Base-by-base conservation (phyloP, 1,140 invertebrate genomes). In the Prorops nasuta region DNA sequence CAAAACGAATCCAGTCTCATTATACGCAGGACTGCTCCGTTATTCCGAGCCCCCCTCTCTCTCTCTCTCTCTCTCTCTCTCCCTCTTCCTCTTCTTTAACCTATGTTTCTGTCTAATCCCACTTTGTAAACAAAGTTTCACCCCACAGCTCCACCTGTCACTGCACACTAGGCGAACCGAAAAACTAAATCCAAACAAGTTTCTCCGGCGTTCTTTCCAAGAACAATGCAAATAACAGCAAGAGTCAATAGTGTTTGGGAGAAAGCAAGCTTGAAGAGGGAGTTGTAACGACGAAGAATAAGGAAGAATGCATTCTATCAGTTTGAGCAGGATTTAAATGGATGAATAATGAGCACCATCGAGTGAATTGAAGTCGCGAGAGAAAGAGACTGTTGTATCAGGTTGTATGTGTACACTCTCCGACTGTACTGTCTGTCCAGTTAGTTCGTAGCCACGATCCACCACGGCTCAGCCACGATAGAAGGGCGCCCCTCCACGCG, bases 371-470 rank as follows among this genome's bases (percentile, higher is more conserved):
- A 58, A 49, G 53, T 69, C 65, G 49, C 51, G 52, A 63, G 63
- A 65, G 67, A 72, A 69, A 72, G 67, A 71, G 65, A 74, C 71
- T 73, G 66, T 56, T 56, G 51, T 59, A 52, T 53, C 40, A 56
- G 60, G 63, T 60, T 61, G 60, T 56, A 63, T 74, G n/a, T n/a
- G n/a, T n/a, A n/a, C n/a, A n/a, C n/a, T n/a, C n/a, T n/a, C n/a
- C n/a, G n/a, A n/a, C n/a, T n/a, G n/a, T n/a, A n/a, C n/a, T n/a
- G n/a, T n/a, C n/a, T n/a, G 71, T 74, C 73, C 73, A 74, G 73
- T 76, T 76, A 74, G 69, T 66, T 74, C 56, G 58, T 59, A 49
- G 61, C 62, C 57, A 49, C 52, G 16, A n/a, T n/a, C 10, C 54
- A 54, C 54, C 35, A 52, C 54, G 56, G 55, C 49, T 55, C 58